These are phyloP conservation scores for Entomobrya proxima DNA, from an alignment of 2,888 invertebrate species.

Conservation along the genomic window DNA sequence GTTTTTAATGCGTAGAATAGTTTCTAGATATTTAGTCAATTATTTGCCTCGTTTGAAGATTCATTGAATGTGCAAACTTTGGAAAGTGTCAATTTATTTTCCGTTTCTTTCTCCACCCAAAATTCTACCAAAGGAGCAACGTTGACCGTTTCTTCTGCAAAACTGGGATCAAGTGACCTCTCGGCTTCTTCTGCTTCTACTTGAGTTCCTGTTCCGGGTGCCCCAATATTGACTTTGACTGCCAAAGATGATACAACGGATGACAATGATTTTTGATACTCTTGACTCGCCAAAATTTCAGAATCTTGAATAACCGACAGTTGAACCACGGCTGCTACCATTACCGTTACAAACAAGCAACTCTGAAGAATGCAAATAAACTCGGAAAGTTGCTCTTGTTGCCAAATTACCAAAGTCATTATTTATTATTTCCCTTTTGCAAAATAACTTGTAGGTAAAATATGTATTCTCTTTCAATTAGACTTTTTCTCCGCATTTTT, in stretches of 20 bases:
- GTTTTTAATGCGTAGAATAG: too few relatives aligned
- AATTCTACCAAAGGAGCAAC: neutral
- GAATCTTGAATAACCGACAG: neutral
- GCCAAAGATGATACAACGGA: neutral
- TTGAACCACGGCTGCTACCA: neutral
- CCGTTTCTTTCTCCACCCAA: neutral
- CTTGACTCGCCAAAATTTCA: neutral
- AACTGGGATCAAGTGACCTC: too few relatives aligned
- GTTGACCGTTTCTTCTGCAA: neutral
- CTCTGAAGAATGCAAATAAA: neutral
- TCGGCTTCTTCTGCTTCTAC: neutral
- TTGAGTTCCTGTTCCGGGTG: neutral
- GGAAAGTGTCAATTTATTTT: too few relatives aligned
- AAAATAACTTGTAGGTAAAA: neutral
- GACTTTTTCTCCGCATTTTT: neutral
- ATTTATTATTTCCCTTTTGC: slow-evolving; percentile 16
- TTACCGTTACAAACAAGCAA: neutral
- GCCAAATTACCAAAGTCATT: slow-evolving; percentile 45
- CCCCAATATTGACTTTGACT: neutral
- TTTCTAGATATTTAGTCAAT: too few relatives aligned
- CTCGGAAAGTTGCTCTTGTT: neutral
- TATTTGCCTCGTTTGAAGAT: too few relatives aligned
- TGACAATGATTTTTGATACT: neutral
- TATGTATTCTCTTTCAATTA: neutral
- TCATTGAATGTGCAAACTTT: too few relatives aligned